Base-by-base conservation (phyloP, 1,140 invertebrate species). In the Temnothorax nylanderi region DNA sequence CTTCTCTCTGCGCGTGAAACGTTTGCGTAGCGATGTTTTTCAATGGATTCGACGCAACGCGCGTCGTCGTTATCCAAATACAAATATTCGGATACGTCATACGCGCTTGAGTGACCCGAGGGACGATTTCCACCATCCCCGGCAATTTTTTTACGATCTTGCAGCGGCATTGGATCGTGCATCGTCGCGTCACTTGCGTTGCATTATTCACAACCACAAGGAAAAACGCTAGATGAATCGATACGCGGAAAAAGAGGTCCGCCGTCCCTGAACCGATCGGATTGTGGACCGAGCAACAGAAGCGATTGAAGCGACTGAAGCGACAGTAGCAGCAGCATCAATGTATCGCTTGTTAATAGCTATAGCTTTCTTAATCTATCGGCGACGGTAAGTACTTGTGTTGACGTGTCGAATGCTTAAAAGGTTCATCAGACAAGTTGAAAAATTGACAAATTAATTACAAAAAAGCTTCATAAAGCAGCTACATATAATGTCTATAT, bases 151-250 rank as follows among this genome's bases (percentile, higher is more conserved):
- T 37, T 32, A 54, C n/a, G 3, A 41, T 44, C 56, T 37, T 26
- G 7, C 11, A 32, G 10, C 11, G 16, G 8, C 37, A 51, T 47
- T 51, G 26, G 49, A 81, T 26, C 13, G 51, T n/a, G 51, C 51
- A 54, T 18, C 51, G 26, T 26, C 26, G 26, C 18, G 51, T 54
- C 60, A 69, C 58, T 26, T 51, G 81, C 13, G n/a, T 84, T 89
- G 26, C 77, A 88, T 89, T 89, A 89, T 89, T 89, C 77, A 87
- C 44, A 62, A 60, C 11, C n/a, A 47, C 71, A 21, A 77, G 41
- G 54, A 89, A 69, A 88, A 58, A 87, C 34, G 5, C 18, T 44
- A 37, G 6, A 47, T 32, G 18, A 89, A 84, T 90, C 89, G 88
- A 87, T 89, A 77, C 62, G 51, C 44, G 10, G 7, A 13, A 47